Evolutionary conservation across 2,888 invertebrate species (phyloP).

Genomic region (Callyntrura guangdongensis): DNA sequence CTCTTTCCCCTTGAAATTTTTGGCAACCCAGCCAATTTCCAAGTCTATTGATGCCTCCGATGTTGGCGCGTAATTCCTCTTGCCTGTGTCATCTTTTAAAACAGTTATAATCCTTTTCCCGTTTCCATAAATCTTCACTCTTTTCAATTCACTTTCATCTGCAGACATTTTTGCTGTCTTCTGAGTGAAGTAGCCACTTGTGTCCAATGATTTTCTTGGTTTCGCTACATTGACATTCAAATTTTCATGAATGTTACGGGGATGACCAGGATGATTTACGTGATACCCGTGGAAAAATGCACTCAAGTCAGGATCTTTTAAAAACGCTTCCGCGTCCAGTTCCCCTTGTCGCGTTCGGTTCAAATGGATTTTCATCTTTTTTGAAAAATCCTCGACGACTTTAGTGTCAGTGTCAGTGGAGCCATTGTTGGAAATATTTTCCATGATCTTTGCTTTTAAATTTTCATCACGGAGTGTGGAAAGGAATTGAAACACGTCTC

Average conservation of each 20-base stretch:
- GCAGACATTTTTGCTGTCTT: not conserved
- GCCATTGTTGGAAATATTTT: not conserved
- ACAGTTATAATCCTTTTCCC: constrained; percentile 3
- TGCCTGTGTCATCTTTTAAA: not conserved
- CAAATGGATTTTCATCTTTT: not conserved
- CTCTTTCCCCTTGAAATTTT: not conserved
- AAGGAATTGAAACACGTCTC: not conserved
- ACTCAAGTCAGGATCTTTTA: constrained; percentile 9
- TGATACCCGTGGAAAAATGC: constrained; percentile 41
- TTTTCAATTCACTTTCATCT: constrained; percentile 23
- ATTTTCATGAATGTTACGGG: constrained; percentile 33
- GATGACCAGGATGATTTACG: not conserved
- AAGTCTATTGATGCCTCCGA: not conserved
- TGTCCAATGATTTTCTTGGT: not conserved
- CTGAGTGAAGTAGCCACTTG: not conserved
- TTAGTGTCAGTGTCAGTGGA: not conserved
- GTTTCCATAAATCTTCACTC: constrained; percentile 10
- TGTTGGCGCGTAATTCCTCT: not conserved
- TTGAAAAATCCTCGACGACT: not conserved
- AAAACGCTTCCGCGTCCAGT: not conserved
- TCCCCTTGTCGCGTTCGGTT: not conserved
- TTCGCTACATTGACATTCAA: constrained; percentile 17
- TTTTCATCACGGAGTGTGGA: not conserved
- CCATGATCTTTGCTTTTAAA: not conserved
- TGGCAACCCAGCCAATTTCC: constrained; percentile 31